A percentile compares a stretch with the other conserved stretches of the same genome.
Evolutionary conservation across 2,113 vertebrate genomes (phyloP).

Genomic region (Cryptoleucopteryx plumbea): DNA sequence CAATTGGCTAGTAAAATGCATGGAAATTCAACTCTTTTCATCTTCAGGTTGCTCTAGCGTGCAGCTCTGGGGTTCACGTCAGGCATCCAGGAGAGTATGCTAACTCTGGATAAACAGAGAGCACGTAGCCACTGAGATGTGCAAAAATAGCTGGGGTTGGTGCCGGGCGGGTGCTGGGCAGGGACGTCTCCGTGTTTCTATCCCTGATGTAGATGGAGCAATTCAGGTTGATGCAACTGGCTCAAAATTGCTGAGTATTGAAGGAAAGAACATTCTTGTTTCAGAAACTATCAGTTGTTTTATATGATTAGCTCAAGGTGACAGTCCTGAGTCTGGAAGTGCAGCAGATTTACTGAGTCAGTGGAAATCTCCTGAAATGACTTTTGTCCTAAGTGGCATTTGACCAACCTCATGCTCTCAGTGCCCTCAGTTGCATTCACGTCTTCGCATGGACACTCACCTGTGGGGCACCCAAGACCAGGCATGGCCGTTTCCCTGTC

Average conservation of each 20-base stretch:
- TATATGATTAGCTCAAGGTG: neutral
- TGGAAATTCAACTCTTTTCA: neutral
- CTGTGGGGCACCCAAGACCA: neutral
- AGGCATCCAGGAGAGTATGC: neutral
- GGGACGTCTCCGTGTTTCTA: neutral
- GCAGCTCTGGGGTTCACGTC: neutral
- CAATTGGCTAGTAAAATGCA: neutral
- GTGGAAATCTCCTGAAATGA: neutral
- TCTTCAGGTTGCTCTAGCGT: neutral
- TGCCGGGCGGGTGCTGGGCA: neutral
- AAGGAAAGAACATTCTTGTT: neutral
- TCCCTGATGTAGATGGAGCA: neutral
- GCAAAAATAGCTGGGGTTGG: neutral
- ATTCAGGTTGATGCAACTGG: neutral
- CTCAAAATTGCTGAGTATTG: neutral
- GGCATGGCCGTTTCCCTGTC: neutral
- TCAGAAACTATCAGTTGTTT: neutral
- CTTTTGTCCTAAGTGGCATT: slow-evolving; percentile 14
- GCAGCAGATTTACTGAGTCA: neutral
- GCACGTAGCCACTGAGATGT: neutral
- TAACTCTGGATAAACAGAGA: neutral
- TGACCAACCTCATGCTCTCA: neutral
- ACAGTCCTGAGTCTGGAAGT: neutral
- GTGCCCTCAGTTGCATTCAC: neutral
- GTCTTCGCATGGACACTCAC: accelerated